These are phyloP conservation scores for Hippocampus guttulatus DNA, from an alignment of 2,113 vertebrate genomes.

Conservation along the genomic window DNA sequence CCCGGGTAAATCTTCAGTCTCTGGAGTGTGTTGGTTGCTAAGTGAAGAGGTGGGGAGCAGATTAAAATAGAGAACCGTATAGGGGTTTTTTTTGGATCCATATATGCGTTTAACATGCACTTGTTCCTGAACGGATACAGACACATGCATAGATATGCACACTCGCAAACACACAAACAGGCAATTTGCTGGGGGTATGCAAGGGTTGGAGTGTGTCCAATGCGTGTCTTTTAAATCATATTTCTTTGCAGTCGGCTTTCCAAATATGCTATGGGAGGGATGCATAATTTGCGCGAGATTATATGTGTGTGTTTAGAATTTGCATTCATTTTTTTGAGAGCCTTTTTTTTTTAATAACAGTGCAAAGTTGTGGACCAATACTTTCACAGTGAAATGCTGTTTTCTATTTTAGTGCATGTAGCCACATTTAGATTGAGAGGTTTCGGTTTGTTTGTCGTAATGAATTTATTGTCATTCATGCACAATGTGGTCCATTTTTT, in stretches of 20 bases:
- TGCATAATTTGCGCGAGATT: conserved; percentile 21
- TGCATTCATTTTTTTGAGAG: conserved; percentile 25
- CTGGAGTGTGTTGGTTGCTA: conserved; percentile 38
- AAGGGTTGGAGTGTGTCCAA: conserved; percentile 1
- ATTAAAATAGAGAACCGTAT: conserved; percentile 33
- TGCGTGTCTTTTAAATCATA: conserved; percentile 23
- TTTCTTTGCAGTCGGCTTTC: conserved; percentile 9
- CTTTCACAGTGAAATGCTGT: neutral
- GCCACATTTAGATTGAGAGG: neutral
- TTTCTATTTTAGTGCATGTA: neutral
- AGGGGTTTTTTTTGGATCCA: neutral
- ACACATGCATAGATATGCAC: neutral
- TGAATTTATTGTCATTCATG: neutral
- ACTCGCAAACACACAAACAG: neutral
- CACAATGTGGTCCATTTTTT: neutral
- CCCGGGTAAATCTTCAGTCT: conserved; percentile 40
- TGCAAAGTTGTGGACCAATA: neutral
- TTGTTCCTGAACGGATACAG: neutral
- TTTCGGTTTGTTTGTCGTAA: neutral
- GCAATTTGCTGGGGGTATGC: conserved; percentile 1
- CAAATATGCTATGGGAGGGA: neutral
- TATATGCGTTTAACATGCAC: neutral
- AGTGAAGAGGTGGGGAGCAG: conserved; percentile 41
- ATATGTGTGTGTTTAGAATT: conserved; percentile 26
- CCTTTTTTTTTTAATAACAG: neutral